phyloP scores from a whole-genome alignment of 2,888 invertebrate genomes.

The Caenorhabditis wallacei region DNA sequence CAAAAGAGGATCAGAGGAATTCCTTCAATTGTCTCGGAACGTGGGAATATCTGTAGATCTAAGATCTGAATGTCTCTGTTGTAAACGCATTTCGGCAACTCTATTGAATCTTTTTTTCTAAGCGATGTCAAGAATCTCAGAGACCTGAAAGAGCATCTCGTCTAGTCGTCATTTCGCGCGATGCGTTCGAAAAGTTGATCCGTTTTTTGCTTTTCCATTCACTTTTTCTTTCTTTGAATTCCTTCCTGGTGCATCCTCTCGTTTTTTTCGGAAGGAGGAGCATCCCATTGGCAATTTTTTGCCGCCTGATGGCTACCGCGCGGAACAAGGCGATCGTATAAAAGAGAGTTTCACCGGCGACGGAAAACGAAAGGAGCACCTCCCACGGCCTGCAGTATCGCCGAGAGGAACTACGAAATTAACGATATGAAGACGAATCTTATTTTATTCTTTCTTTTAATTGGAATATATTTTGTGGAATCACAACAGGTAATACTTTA shows the following conservation, averaged over 20 bases:
- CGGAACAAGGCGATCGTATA: slow-evolving; percentile 57
- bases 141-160: slow-evolving; percentile 11
- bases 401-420: slow-evolving; percentile 15
- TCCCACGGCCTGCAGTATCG: slow-evolving; percentile 30
- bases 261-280: slow-evolving; percentile 41
- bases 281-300: slow-evolving; percentile 51
- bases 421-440: slow-evolving; percentile 40
- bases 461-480: slow-evolving; percentile 32
- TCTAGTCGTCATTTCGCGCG: slow-evolving; percentile 17
- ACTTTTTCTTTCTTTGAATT: slow-evolving; percentile 23
- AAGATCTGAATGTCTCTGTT: neutral
- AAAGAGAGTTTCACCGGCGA: slow-evolving; percentile 38
- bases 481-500: slow-evolving; percentile 42
- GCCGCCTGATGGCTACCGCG: slow-evolving; percentile 63
- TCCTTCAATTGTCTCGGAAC: neutral
- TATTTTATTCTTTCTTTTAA: slow-evolving; percentile 40
- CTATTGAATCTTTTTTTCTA: slow-evolving; percentile 23
- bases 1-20: neutral
- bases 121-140: slow-evolving; percentile 21
- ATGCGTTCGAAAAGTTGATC: slow-evolving; percentile 48
- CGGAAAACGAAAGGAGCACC: slow-evolving; percentile 54
- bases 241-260: slow-evolving; percentile 33
- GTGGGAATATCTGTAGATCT: slow-evolving; percentile 4
- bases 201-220: slow-evolving; percentile 23
- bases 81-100: slow-evolving; percentile 7